phyloP scores from a whole-genome alignment of 2,113 vertebrate genomes.

The Zosterops hypoxanthus region DNA sequence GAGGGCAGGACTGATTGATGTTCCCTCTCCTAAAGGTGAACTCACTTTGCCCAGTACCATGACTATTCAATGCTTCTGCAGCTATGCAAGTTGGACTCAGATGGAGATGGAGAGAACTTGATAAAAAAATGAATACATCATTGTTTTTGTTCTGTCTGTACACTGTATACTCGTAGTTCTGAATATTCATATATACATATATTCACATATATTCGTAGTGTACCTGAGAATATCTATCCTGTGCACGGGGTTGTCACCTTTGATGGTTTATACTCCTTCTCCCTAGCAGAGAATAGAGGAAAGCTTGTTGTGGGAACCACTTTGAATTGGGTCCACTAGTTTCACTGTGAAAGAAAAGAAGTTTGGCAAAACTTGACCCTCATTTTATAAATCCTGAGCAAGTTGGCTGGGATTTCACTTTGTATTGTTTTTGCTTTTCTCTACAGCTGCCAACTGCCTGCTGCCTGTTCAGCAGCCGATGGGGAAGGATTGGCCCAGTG shows the following conservation, averaged over 20 bases:
- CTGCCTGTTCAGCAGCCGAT: not conserved
- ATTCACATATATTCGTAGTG: no score
- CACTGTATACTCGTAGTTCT: not conserved
- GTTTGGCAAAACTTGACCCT: not conserved
- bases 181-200: no score
- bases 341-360: not conserved
- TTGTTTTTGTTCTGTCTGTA: not conserved
- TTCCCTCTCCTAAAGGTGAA: not conserved
- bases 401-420: not conserved
- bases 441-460: not conserved
- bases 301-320: not conserved
- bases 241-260: not conserved
- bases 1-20: not conserved
- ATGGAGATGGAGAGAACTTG: not conserved
- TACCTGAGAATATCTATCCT: not conserved
- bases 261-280: not conserved
- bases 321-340: not conserved
- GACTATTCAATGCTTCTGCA: not conserved
- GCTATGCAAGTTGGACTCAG: not conserved
- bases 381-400: not conserved
- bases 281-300: not conserved
- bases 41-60: not conserved
- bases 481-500: not conserved
- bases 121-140: not conserved
- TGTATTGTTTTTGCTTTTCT: not conserved